Evolutionary conservation across 2,113 vertebrate genomes (phyloP).

Genomic region (Otus sunia): DNA sequence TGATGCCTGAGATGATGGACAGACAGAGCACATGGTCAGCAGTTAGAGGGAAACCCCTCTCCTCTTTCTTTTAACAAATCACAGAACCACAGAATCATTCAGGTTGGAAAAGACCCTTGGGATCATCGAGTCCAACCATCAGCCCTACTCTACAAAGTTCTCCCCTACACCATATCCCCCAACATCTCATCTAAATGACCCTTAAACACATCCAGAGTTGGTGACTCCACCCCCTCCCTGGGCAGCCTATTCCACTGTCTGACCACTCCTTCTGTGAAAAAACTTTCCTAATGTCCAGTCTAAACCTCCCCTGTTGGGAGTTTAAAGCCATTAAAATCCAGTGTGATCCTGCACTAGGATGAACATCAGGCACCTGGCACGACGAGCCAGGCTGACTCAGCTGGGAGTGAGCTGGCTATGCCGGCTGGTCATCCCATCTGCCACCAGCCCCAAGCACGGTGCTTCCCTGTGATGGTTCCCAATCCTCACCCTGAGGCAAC

Average conservation of each 20-base stretch:
- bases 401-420: not conserved
- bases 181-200: too few relatives aligned
- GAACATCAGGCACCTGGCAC: not conserved
- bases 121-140: too few relatives aligned
- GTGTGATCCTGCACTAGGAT: not conserved
- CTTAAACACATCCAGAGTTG: too few relatives aligned
- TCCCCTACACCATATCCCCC: too few relatives aligned
- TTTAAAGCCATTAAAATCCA: not conserved
- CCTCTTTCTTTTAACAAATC: not conserved
- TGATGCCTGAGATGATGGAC: fast-evolving
- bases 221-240: too few relatives aligned
- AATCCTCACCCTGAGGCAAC: not conserved
- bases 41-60: not conserved
- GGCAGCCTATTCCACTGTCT: too few relatives aligned
- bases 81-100: too few relatives aligned
- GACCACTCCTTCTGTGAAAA: too few relatives aligned
- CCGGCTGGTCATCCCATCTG: not conserved
- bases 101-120: too few relatives aligned
- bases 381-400: not conserved
- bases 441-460: not conserved
- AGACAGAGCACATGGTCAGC: fast-evolving
- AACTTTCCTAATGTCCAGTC: too few relatives aligned
- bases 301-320: too few relatives aligned
- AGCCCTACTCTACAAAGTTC: too few relatives aligned
- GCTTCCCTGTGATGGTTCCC: fast-evolving